Percentiles rank a stretch among this genome's conserved stretches.
phyloP scores from a whole-genome alignment of 2,797 vertebrate genomes.

The Helostoma temminkii region DNA sequence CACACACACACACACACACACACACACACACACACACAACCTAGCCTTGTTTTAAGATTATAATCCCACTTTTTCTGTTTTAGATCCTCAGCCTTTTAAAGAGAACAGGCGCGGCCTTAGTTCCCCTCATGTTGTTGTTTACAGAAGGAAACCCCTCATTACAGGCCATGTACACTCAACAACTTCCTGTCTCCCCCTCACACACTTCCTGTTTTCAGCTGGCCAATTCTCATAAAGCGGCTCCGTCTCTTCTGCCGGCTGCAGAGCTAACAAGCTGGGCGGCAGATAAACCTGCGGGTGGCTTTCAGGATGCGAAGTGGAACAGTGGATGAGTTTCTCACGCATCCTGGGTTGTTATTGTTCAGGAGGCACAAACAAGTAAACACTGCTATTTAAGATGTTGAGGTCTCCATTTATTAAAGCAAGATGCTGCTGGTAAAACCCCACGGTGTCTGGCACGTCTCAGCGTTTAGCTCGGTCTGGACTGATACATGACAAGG shows the following conservation, averaged over 20 bases:
- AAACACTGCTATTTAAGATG: slow-evolving; percentile 55
- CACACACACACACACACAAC: background rate
- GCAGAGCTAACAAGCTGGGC: slow-evolving; percentile 28
- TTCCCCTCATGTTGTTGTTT: slow-evolving; percentile 70
- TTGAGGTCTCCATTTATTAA: slow-evolving; percentile 61
- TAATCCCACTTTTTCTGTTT: slow-evolving; percentile 26
- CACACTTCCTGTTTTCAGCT: slow-evolving; percentile 75
- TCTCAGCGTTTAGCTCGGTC: slow-evolving; percentile 17
- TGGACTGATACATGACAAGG: slow-evolving; percentile 34
- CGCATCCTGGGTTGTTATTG: slow-evolving; percentile 26
- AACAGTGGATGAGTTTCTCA: slow-evolving; percentile 42
- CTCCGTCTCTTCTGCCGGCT: slow-evolving; percentile 49
- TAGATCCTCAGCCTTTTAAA: slow-evolving; percentile 7
- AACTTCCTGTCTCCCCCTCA: slow-evolving; percentile 72
- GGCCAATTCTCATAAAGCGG: slow-evolving; percentile 51
- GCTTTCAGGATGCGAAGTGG: slow-evolving; percentile 12
- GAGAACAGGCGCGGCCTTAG: slow-evolving; percentile 26
- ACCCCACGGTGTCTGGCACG: slow-evolving; percentile 50
- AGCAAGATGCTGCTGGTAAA: slow-evolving; percentile 58
- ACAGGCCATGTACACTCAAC: slow-evolving; percentile 67
- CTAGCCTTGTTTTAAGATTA: background rate
- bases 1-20: slow-evolving; percentile 4
- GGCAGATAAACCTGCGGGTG: slow-evolving; percentile 19
- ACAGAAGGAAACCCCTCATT: slow-evolving; percentile 77
- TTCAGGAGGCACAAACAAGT: slow-evolving; percentile 67